phyloP scores from a whole-genome alignment of 2,888 invertebrate species.

The Eulithis testata region DNA sequence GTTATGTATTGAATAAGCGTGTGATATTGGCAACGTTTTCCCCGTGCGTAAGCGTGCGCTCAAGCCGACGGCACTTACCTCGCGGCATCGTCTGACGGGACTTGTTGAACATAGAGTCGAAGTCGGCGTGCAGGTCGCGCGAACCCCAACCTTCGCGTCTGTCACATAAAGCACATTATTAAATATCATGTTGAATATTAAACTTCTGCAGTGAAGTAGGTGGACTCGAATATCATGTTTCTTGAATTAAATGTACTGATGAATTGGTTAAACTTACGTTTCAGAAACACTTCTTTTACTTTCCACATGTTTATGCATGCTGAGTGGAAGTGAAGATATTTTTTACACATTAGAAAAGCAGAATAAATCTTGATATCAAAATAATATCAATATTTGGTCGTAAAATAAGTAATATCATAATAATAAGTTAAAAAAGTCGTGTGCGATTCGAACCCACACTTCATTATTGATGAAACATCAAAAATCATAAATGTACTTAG shows the following conservation, averaged over 20 bases:
- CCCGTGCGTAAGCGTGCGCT: slow-evolving; percentile 55
- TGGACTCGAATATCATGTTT: too few species aligned
- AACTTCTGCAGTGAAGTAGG: too few species aligned
- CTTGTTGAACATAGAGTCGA: slow-evolving; percentile 89
- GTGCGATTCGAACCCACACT: too few species aligned
- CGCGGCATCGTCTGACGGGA: slow-evolving; percentile 85
- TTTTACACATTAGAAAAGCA: background rate
- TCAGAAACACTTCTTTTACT: slow-evolving; percentile 79
- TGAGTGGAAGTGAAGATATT: slow-evolving; percentile 60
- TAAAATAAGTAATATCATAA: too few species aligned
- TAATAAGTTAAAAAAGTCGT: too few species aligned
- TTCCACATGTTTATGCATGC: slow-evolving; percentile 78
- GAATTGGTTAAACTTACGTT: slow-evolving; percentile 66
- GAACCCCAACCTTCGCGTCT: slow-evolving; percentile 85
- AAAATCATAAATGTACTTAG: background rate
- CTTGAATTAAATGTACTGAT: too few species aligned
- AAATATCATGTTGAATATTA: slow-evolving; percentile 1
- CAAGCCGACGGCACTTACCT: slow-evolving; percentile 83
- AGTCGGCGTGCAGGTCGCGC: slow-evolving; percentile 89
- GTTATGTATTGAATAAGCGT: slow-evolving; percentile 42
- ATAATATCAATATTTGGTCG: too few species aligned
- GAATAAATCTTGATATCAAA: too few species aligned
- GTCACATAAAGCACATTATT: slow-evolving; percentile 33
- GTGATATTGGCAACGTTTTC: slow-evolving; percentile 75
- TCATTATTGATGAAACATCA: too few species aligned